Evolutionary conservation across 2,888 invertebrate genomes (phyloP), one percentile per base, ranked within the genome.

Genomic region (Furcula furcula): DNA sequence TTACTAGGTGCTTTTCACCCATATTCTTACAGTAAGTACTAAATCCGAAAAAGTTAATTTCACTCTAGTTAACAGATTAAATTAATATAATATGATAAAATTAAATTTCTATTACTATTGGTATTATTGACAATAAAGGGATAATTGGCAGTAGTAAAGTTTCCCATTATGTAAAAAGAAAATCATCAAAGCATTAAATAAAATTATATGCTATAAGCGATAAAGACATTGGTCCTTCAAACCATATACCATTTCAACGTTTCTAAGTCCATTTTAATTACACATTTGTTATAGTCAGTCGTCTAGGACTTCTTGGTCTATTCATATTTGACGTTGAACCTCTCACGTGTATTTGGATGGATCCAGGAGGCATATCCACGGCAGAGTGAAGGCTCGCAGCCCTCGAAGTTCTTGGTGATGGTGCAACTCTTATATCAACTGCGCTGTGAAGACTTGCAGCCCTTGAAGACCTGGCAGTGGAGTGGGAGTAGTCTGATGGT

Each of bases 391-490:
- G 63, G 40, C 87, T 86, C 0, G 83, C 80, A 3, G 86, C 87
- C 55, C 87, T 66, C 0, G 86, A 82, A 0, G 81, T 72, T 27
- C 86, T 64, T 0, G 87, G 86, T 0, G 87, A 84, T 1, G 85
- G 85, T 1, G 62, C 76, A 36, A 87, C 70, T 36, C 87, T 58
- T 0, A 88, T 55, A 32, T 87, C 87, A 9, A 86, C 86, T 1
- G 87, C 82, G 38, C 83, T 84, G 50, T 88, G 87, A 2, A 88
- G 70, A 29, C 86, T 86, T 3, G 87, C 85, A 1, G 87, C 87
- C 53, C 87, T 65, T 1, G 87, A 87, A 10, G 87, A 80, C 30
- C 87, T 65, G 1, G 83, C 63, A 0, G 84, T 81, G 16, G 65
- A 50, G 39, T 70, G 82, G 14, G 66, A 63, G 55, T 65, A 72